Percentiles rank a stretch among this genome's conserved stretches.
These are phyloP conservation scores for Noctuana brunneofusca DNA, from an alignment of 2,888 invertebrate genomes.

Conservation along the genomic window DNA sequence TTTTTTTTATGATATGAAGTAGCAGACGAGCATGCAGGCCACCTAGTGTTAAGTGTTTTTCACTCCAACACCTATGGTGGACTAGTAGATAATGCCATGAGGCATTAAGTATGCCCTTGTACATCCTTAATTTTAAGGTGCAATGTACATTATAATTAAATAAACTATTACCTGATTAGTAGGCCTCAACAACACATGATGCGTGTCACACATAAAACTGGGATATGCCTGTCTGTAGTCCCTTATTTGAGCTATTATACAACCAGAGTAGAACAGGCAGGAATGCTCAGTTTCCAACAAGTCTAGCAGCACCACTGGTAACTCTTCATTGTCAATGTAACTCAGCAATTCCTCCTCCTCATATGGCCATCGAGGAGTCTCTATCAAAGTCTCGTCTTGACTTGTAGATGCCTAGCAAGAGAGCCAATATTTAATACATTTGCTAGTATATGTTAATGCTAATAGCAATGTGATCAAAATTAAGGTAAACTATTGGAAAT, in stretches of 20 bases:
- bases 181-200: constrained; percentile 93
- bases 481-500: too few species aligned
- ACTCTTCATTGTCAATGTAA: constrained; percentile 94
- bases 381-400: constrained; percentile 86
- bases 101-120: too few species aligned
- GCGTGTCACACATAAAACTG: constrained; percentile 90
- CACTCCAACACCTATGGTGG: too few species aligned
- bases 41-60: too few species aligned
- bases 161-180: constrained; percentile 86
- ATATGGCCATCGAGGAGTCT: constrained; percentile 92
- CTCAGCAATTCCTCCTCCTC: constrained; percentile 94
- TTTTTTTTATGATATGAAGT: too few species aligned
- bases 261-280: constrained; percentile 94
- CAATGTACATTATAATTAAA: too few species aligned
- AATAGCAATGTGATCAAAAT: too few species aligned
- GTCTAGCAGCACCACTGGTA: constrained; percentile 93
- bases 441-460: too few species aligned
- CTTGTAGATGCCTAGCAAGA: constrained; percentile 40
- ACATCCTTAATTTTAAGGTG: too few species aligned
- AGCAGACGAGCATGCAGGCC: too few species aligned
- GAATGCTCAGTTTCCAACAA: constrained; percentile 92
- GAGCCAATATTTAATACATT: too few species aligned
- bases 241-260: constrained; percentile 94
- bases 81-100: too few species aligned
- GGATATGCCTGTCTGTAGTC: constrained; percentile 93